Conservation (phyloP, 2,113 vertebrate genomes). For the Notarius quadriscutis region DNA sequence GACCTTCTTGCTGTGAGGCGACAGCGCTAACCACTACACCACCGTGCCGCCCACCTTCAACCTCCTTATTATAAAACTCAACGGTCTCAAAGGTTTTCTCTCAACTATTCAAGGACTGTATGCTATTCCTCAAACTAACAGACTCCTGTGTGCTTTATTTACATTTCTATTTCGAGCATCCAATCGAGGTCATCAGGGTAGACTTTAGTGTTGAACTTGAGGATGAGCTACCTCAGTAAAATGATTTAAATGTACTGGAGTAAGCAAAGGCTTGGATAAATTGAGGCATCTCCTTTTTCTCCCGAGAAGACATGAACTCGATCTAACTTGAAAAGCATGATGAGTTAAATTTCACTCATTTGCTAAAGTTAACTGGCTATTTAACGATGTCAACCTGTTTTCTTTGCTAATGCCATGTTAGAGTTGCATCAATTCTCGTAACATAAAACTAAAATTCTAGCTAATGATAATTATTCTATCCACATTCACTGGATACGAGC, state of each 20-base stretch:
- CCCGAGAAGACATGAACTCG: not conserved
- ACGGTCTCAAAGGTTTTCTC: not conserved
- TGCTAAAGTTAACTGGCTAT: not conserved
- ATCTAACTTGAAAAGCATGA: not conserved
- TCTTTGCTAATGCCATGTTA: not conserved
- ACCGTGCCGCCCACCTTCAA: no score
- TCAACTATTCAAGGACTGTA: not conserved
- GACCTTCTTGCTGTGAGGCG: no score
- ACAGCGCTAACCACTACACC: no score
- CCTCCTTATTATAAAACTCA: not conserved
- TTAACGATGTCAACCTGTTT: not conserved
- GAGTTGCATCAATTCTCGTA: not conserved
- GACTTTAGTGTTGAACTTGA: not conserved
- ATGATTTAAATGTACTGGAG: not conserved
- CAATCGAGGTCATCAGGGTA: not conserved
- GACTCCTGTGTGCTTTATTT: not conserved
- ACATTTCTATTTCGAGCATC: not conserved
- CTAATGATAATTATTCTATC: not conserved
- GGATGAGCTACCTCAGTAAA: not conserved
- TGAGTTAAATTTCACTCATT: not conserved
- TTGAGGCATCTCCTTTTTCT: not conserved
- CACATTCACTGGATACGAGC: no score
- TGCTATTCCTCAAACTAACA: not conserved
- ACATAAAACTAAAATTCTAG: not conserved
- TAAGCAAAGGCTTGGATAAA: not conserved